Conservation (phyloP, 2,797 vertebrate genomes). For the Uromys caudimaculatus region DNA sequence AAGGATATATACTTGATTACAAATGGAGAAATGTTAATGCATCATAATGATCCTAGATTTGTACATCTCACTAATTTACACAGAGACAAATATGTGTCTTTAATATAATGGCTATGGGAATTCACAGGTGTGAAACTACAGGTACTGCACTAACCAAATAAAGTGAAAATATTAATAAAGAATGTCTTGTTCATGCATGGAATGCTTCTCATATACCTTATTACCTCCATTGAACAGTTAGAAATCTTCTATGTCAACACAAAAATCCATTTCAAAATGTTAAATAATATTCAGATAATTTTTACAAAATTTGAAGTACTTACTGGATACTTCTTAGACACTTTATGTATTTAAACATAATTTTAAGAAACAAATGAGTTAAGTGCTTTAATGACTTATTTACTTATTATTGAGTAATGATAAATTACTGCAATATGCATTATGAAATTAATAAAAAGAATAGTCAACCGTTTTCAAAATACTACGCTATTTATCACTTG, state of each 20-base stretch:
- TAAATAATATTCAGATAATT: background rate
- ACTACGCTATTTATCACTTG: background rate
- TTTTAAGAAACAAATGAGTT: background rate
- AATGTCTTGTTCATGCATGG: background rate
- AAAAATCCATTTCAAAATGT: background rate
- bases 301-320: background rate
- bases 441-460: conserved; percentile 15
- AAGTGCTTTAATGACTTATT: background rate
- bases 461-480: background rate
- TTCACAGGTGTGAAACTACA: background rate
- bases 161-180: background rate
- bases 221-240: background rate
- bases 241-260: background rate
- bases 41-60: background rate
- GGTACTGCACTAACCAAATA: background rate
- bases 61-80: background rate
- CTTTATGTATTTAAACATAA: background rate
- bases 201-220: background rate
- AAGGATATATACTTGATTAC: background rate
- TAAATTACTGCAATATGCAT: background rate
- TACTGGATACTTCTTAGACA: background rate
- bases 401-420: background rate
- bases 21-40: background rate
- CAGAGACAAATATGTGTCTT: background rate
- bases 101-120: background rate